phyloP scores from a whole-genome alignment of 2,797 vertebrate genomes.

The Peromyscus attwateri region DNA sequence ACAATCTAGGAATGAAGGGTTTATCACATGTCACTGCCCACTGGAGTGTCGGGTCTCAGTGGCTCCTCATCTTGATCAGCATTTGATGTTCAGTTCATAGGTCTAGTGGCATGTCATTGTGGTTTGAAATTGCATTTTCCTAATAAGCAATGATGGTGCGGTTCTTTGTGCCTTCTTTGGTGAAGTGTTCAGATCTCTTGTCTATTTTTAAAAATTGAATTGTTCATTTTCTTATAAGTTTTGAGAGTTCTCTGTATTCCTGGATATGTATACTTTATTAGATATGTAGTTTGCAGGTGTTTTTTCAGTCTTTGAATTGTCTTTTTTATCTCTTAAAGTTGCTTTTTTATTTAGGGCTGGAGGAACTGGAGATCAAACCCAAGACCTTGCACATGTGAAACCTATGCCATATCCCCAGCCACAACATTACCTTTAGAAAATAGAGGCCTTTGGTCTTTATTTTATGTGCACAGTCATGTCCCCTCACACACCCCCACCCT shows the following conservation, averaged over 20 bases:
- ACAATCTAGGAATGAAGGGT: not conserved
- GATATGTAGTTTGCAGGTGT: constrained; percentile 10
- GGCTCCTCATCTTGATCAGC: not conserved
- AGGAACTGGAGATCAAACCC: not conserved
- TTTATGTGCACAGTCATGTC: not conserved
- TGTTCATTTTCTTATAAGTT: constrained; percentile 60
- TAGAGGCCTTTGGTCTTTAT: not conserved
- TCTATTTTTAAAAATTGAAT: constrained; percentile 42
- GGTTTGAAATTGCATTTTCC: constrained; percentile 37
- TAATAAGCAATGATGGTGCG: not conserved
- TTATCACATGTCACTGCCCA: fast-evolving
- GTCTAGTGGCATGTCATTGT: not conserved
- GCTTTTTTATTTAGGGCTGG: not conserved
- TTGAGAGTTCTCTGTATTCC: constrained; percentile 47
- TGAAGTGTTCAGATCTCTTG: constrained; percentile 1
- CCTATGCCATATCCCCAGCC: not conserved
- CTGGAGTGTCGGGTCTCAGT: not conserved
- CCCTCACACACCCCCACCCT: no score
- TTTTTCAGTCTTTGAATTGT: constrained; percentile 4
- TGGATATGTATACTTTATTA: constrained; percentile 28
- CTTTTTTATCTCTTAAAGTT: constrained; percentile 29
- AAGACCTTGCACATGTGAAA: not conserved
- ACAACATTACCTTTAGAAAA: not conserved
- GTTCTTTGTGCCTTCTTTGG: constrained; percentile 54
- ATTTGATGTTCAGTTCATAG: not conserved